These are phyloP conservation scores for Paracentrotus lividus DNA, from an alignment of 53 echinoderm and acorn worm genomes.

Conservation along the genomic window DNA sequence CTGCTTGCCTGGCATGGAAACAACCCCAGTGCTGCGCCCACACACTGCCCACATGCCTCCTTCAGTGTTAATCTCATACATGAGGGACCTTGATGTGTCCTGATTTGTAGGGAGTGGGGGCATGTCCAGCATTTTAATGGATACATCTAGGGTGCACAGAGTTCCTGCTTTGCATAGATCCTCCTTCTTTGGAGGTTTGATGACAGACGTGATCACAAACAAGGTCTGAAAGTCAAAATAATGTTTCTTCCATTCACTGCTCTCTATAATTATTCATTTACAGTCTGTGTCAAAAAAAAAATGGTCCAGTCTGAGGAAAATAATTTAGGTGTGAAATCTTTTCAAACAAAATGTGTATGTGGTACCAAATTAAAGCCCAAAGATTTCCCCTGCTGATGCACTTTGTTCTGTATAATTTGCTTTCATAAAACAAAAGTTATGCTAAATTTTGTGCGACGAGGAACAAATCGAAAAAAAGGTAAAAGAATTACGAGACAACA, in stretches of 20 bases:
- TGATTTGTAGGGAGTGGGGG: neutral
- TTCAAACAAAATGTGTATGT: too few species aligned
- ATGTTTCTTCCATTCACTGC: neutral
- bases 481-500: too few species aligned
- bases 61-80: slow-evolving; percentile 93
- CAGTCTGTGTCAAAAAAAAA: too few species aligned
- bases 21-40: slow-evolving; percentile 92
- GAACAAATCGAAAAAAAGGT: too few species aligned
- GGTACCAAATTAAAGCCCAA: too few species aligned
- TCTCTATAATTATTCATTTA: neutral
- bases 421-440: too few species aligned
- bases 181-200: slow-evolving; percentile 84
- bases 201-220: slow-evolving; percentile 81
- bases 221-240: slow-evolving; percentile 76
- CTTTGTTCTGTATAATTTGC: too few species aligned
- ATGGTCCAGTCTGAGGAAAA: too few species aligned
- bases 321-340: too few species aligned
- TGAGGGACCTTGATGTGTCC: slow-evolving; percentile 62
- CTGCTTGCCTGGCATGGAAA: slow-evolving; percentile 73
- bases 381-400: too few species aligned
- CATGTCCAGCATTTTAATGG: slow-evolving; percentile 77
- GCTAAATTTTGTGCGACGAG: too few species aligned
- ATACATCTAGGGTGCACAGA: slow-evolving; percentile 86
- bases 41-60: slow-evolving; percentile 94
- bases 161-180: slow-evolving; percentile 89